Conservation (phyloP, 2,888 invertebrate genomes). For the Galeruca laticollis region DNA sequence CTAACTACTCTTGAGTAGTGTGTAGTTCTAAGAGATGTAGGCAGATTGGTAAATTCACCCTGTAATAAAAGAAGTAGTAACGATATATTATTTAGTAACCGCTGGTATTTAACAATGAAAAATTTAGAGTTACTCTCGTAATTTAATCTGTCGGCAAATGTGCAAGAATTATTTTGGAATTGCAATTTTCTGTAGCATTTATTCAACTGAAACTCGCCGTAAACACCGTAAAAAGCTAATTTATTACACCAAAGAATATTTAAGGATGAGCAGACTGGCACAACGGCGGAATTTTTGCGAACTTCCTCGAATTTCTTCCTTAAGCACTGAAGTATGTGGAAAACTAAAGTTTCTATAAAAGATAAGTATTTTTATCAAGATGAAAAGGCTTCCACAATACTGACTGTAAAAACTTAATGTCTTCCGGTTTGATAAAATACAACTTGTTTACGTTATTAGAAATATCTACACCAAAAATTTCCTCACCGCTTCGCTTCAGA, state of each 20-base stretch:
- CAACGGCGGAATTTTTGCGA: constrained; percentile 40
- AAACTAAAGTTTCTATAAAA: constrained; percentile 45
- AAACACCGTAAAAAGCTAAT: constrained; percentile 38
- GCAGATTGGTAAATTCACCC: too few species aligned
- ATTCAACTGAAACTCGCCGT: not conserved
- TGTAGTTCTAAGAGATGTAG: too few species aligned
- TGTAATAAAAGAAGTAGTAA: too few species aligned
- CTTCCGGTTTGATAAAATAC: constrained; percentile 47
- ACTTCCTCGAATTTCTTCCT: constrained; percentile 46
- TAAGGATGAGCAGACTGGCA: constrained; percentile 37
- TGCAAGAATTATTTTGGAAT: not conserved
- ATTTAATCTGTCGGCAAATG: not conserved
- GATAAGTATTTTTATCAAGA: constrained; percentile 49
- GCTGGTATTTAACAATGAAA: too few species aligned
- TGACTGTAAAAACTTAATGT: constrained; percentile 42
- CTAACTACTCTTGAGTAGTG: too few species aligned
- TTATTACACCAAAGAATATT: constrained; percentile 39
- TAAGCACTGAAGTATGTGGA: constrained; percentile 45
- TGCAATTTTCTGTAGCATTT: not conserved
- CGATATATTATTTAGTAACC: too few species aligned
- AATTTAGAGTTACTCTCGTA: not conserved
- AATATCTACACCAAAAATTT: too few species aligned
- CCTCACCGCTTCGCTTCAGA: too few species aligned
- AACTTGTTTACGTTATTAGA: constrained; percentile 32
- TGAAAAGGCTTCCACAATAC: constrained; percentile 42